A percentile compares a stretch with the other conserved stretches of the same genome.
These are phyloP conservation scores for Drosophila tristis DNA, from an alignment of 1,140 invertebrate genomes.

Conservation along the genomic window DNA sequence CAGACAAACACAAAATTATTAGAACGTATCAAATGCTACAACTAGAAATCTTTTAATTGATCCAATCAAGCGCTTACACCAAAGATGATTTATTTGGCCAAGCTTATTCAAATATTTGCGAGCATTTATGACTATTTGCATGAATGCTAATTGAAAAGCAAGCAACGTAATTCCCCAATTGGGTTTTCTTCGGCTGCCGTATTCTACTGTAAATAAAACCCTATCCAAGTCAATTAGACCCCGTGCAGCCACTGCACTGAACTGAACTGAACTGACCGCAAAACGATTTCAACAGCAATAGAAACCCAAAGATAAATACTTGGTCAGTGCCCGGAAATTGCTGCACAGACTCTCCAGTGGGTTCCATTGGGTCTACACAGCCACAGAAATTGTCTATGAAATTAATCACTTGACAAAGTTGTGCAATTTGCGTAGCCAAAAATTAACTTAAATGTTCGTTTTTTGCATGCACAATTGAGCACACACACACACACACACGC, in stretches of 20 bases:
- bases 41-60: no score
- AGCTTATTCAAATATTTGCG: not conserved
- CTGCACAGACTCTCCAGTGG: not conserved
- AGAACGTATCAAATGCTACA: no score
- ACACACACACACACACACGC: constrained; percentile 2
- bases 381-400: constrained; percentile 68
- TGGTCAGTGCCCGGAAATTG: not conserved
- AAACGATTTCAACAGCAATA: constrained; percentile 26
- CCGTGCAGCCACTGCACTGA: not conserved
- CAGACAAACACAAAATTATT: no score
- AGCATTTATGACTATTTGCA: no score
- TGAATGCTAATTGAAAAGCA: constrained; percentile 2
- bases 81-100: no score
- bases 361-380: not conserved
- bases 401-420: constrained; percentile 76
- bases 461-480: constrained; percentile 64
- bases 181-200: not conserved
- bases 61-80: no score
- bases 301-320: constrained; percentile 33
- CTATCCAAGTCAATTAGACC: not conserved
- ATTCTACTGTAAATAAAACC: not conserved
- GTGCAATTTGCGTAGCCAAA: constrained; percentile 74
- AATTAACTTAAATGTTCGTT: constrained; percentile 74
- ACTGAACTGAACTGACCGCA: constrained; percentile 8
- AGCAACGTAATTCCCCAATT: constrained; percentile 3